Conservation (phyloP, 2,888 invertebrate species). For the Ethmia dodecea region DNA sequence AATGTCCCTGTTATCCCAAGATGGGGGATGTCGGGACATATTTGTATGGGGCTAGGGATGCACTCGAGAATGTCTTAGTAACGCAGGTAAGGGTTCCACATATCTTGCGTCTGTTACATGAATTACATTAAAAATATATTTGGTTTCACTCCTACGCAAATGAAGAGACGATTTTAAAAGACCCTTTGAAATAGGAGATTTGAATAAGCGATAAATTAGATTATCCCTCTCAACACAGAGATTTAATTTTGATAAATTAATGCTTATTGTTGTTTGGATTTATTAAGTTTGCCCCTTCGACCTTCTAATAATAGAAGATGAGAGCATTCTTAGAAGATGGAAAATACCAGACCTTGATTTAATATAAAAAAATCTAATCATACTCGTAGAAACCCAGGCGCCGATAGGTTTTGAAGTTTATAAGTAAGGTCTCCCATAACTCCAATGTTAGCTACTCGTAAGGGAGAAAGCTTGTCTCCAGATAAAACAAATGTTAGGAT, state of each 20-base stretch:
- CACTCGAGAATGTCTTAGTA: constrained; percentile 37
- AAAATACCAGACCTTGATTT: no score
- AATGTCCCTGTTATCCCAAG: constrained; percentile 61
- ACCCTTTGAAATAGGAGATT: constrained; percentile 64
- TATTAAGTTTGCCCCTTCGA: constrained; percentile 43
- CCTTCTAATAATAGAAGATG: no score
- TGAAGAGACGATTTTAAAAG: constrained; percentile 38
- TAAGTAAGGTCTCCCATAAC: no score
- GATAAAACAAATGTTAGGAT: no score
- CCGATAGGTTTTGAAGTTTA: no score
- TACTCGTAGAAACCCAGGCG: no score
- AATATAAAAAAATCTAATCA: no score
- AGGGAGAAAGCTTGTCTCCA: no score
- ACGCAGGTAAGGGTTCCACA: constrained; percentile 32
- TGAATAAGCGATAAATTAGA: constrained; percentile 73
- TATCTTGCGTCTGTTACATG: no score
- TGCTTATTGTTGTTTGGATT: constrained; percentile 61
- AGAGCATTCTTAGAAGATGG: no score
- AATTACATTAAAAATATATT: constrained; percentile 13
- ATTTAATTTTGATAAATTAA: constrained; percentile 74
- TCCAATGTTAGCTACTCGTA: no score
- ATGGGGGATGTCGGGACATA: constrained; percentile 59
- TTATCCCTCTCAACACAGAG: constrained; percentile 66
- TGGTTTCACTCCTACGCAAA: constrained; percentile 33
- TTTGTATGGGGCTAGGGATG: constrained; percentile 47